A percentile compares a stretch with the other conserved stretches of the same genome.
phyloP scores from a whole-genome alignment of 2,888 invertebrate genomes.

The Onthophagus sagittarius region DNA sequence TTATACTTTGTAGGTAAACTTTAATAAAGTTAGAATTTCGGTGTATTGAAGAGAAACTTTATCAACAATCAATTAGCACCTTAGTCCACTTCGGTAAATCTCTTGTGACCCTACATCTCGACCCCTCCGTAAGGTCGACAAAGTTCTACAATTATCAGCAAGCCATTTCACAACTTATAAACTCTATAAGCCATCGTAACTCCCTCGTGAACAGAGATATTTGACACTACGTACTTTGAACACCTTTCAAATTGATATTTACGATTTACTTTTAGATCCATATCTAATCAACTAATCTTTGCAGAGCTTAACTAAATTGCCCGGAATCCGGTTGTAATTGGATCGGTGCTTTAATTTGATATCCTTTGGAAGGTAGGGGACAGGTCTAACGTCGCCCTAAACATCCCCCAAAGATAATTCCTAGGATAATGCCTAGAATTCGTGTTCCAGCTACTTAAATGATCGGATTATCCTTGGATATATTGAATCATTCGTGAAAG shows the following conservation, averaged over 20 bases:
- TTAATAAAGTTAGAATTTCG: neutral
- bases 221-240: neutral
- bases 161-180: neutral
- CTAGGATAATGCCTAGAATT: neutral
- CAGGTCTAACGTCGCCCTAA: neutral
- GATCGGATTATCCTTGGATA: neutral
- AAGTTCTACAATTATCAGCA: neutral
- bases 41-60: neutral
- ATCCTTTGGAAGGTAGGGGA: neutral
- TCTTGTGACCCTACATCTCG: neutral
- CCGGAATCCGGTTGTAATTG: neutral
- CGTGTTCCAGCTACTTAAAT: neutral
- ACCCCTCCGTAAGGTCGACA: neutral
- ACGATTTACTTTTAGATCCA: neutral
- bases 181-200: neutral
- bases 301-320: neutral
- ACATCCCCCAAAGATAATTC: neutral
- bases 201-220: neutral
- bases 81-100: neutral
- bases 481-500: neutral
- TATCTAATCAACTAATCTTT: neutral
- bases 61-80: neutral
- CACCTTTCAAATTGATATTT: neutral
- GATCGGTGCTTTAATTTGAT: neutral
- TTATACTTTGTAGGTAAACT: neutral